phyloP scores from a whole-genome alignment of 2,888 invertebrate species.

The Elgonia sp. region DNA sequence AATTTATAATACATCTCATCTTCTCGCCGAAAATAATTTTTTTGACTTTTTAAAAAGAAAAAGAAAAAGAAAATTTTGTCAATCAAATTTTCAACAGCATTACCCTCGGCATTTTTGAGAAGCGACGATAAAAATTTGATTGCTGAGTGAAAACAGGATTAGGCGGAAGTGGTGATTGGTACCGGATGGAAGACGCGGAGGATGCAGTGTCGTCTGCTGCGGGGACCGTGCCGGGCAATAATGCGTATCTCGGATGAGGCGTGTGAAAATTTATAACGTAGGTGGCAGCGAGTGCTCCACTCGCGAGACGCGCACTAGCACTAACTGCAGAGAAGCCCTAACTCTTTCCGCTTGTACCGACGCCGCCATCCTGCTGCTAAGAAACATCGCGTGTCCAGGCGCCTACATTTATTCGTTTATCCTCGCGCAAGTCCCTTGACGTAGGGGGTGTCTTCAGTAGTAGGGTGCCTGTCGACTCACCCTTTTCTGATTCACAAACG shows the following conservation, averaged over 20 bases:
- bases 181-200: slow-evolving; percentile 20
- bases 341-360: slow-evolving; percentile 70
- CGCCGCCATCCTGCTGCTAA: slow-evolving; percentile 61
- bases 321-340: slow-evolving; percentile 79
- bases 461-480: slow-evolving; percentile 66
- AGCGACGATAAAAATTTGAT: background rate
- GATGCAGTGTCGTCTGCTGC: slow-evolving; percentile 11
- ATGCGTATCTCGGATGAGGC: background rate
- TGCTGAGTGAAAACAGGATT: background rate
- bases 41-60: too few relatives aligned
- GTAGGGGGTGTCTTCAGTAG: slow-evolving; percentile 61
- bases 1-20: too few relatives aligned
- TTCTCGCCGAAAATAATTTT: too few relatives aligned
- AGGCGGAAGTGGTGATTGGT: slow-evolving; percentile 17
- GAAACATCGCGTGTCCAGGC: slow-evolving; percentile 81
- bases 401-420: slow-evolving; percentile 75
- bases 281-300: slow-evolving; percentile 24
- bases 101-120: slow-evolving; percentile 51
- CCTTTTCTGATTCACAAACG: slow-evolving; percentile 33
- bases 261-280: background rate
- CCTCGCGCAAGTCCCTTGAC: slow-evolving; percentile 71
- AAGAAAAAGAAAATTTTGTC: too few relatives aligned
- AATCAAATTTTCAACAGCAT: background rate
- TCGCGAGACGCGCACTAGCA: slow-evolving; percentile 81
- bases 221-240: too few relatives aligned